A percentile compares a stretch with the other conserved stretches of the same genome.
Evolutionary conservation across 2,888 invertebrate genomes (phyloP).

Genomic region (Syrista parreyssii): DNA sequence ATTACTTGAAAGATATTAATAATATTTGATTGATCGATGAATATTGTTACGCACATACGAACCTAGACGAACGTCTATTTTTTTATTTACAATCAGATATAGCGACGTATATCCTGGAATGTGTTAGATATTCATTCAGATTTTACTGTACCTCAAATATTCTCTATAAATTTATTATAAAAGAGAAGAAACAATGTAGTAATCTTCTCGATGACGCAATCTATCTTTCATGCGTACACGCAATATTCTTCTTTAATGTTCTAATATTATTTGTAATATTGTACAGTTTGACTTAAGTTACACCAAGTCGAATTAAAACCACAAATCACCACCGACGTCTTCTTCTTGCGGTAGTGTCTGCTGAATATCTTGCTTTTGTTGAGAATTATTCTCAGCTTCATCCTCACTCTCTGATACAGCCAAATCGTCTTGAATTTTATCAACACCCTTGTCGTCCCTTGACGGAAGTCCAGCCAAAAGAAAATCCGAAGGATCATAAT

Average conservation of each 20-base stretch:
- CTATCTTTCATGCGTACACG: background rate
- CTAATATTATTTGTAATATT: background rate
- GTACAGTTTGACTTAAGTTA: background rate
- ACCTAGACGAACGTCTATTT: background rate
- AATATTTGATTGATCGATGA: background rate
- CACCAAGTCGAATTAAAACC: slow-evolving; percentile 67
- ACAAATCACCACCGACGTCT: slow-evolving; percentile 70
- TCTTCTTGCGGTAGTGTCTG: slow-evolving; percentile 60
- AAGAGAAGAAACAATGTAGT: background rate
- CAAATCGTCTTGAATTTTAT: slow-evolving; percentile 79
- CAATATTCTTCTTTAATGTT: background rate
- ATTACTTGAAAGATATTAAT: background rate
- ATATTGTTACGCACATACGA: background rate
- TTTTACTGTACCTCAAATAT: background rate
- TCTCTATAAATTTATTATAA: background rate
- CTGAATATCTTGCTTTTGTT: slow-evolving; percentile 42
- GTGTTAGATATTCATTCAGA: background rate
- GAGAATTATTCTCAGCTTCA: slow-evolving; percentile 63
- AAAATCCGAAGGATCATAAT: slow-evolving; percentile 90
- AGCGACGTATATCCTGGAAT: background rate
- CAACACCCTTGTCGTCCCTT: slow-evolving; percentile 63
- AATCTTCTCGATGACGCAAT: background rate
- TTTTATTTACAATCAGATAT: background rate
- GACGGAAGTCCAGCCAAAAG: slow-evolving; percentile 71
- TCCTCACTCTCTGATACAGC: slow-evolving; percentile 85